Percentiles rank a stretch among this genome's conserved stretches.
Conservation (phyloP, 1,140 invertebrate genomes). For the Limonius californicus region DNA sequence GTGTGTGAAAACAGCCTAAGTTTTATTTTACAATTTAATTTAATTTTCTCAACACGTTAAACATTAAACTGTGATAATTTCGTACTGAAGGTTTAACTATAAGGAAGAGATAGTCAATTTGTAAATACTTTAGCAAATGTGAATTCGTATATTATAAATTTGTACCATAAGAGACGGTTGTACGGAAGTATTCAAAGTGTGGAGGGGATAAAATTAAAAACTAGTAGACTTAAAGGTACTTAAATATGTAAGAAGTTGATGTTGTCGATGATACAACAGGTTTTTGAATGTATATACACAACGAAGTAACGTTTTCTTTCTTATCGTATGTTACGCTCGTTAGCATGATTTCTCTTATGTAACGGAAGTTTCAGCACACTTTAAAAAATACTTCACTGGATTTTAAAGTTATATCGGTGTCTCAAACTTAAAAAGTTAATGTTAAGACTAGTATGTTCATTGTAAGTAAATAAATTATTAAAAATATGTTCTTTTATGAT, state of each 20-base stretch:
- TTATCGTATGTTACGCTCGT: slow-evolving; percentile 6
- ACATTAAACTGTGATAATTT: slow-evolving; percentile 43
- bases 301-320: slow-evolving; percentile 14
- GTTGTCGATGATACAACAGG: slow-evolving; percentile 7
- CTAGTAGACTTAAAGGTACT: background rate
- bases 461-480: slow-evolving; percentile 17
- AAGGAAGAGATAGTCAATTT: slow-evolving; percentile 40
- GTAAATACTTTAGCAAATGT: slow-evolving; percentile 32
- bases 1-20: too few species aligned
- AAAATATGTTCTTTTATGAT: background rate
- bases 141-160: slow-evolving; percentile 6
- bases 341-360: slow-evolving; percentile 5
- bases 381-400: slow-evolving; percentile 8
- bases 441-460: slow-evolving; percentile 16
- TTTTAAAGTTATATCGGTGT: slow-evolving; percentile 16
- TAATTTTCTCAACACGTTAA: slow-evolving; percentile 30
- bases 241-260: slow-evolving; percentile 14
- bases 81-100: slow-evolving; percentile 35
- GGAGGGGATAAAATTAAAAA: background rate
- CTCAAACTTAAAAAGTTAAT: slow-evolving; percentile 11
- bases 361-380: slow-evolving; percentile 8
- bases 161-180: slow-evolving; percentile 10
- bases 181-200: background rate
- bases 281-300: slow-evolving; percentile 15
- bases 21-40: too few species aligned